A percentile compares a stretch with the other conserved stretches of the same genome.
Conservation (phyloP, 2,113 vertebrate genomes). For the Alligator sinensis region DNA sequence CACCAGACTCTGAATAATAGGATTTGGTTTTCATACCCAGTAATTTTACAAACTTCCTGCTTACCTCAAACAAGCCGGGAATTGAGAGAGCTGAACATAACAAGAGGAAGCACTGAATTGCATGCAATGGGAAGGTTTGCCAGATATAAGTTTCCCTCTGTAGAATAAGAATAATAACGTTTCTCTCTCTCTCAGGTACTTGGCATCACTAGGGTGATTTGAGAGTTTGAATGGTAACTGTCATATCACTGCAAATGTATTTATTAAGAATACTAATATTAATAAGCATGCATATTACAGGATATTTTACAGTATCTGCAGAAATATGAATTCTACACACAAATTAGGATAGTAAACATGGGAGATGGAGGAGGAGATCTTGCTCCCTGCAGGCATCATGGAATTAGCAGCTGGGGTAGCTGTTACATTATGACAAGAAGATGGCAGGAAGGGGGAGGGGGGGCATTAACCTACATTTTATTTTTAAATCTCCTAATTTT, state of each 20-base stretch:
- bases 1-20: neutral
- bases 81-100: neutral
- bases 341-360: neutral
- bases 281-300: neutral
- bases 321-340: neutral
- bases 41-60: neutral
- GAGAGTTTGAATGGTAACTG: neutral
- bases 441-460: no score
- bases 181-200: neutral
- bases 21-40: neutral
- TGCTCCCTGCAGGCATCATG: no score
- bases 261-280: rapidly evolving
- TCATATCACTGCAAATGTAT: neutral
- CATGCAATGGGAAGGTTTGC: neutral
- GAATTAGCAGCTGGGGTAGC: no score
- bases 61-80: neutral
- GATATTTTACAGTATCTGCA: rapidly evolving
- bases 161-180: neutral
- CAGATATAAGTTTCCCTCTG: neutral
- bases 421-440: no score
- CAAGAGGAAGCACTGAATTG: neutral
- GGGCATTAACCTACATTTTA: neutral
- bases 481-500: neutral
- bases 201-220: neutral
- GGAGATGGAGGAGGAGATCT: no score